Base-by-base conservation (phyloP, 2,113 vertebrate genomes). In the Xyrauchen texanus region DNA sequence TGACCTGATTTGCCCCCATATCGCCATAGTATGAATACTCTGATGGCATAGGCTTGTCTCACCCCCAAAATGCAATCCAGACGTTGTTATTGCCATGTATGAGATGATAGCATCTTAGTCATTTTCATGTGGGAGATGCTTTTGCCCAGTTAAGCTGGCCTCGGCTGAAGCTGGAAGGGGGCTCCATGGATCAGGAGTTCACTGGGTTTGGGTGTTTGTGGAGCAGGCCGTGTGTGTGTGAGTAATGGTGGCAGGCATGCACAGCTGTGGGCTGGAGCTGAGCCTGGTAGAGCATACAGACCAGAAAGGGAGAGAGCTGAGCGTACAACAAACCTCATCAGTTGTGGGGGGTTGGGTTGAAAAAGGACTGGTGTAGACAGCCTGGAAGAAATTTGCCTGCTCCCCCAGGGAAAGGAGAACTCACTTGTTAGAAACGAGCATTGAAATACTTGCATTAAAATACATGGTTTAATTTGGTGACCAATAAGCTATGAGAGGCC, bases 191-290 rank as follows among this genome's bases (percentile, higher is more conserved):
- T 45, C 58, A 53, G 47, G 53, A 79, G 77, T 66, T 70, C 16
- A 63, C 68, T 84, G 81, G 79, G 88, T 88, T 75, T 85, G 12
- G 4, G 61, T 84, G 87, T 86, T 85, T 89, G 83, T 84, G 80
- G 85, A 82, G 81, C 77, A 64, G 66, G 13, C 46, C 15, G 3
- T 16, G 4, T 45, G 58, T n/a, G 63, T 57, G 63, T 87, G 89
- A 89, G 81, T 91, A 85, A 86, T 82, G 71, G 74, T 68, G 66
- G 72, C 60, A 82, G 85, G 82, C 82, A 82, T 61, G 85, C 80
- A 83, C 84, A 82, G 77, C 82, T 83, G 84, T 87, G 81, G 83
- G 68, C 46, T 77, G 77, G 78, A 67, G 72, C 65, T 61, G 52
- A 11, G 82, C 82, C 52, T 67, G 82, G 69, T 81, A 34, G 62